Percentiles rank a stretch among this genome's conserved stretches.
These are phyloP conservation scores for Colaptes auratus DNA, from an alignment of 2,113 vertebrate genomes.

Conservation along the genomic window DNA sequence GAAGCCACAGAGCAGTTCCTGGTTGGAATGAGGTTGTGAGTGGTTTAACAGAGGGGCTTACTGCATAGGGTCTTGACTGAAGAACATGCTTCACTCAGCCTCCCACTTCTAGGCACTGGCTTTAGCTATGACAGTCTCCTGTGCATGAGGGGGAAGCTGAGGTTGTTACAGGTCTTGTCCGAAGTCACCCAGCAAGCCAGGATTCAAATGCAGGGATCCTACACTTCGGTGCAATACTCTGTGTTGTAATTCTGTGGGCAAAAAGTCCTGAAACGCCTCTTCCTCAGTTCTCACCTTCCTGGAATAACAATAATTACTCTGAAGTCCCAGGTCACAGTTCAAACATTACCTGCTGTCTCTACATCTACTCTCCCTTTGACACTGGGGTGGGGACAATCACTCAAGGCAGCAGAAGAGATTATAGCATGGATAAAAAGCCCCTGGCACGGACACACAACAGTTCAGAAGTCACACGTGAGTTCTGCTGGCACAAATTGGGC, in stretches of 20 bases:
- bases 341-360: not conserved
- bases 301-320: not conserved
- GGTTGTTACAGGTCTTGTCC: not conserved
- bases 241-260: not conserved
- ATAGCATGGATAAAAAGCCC: not conserved
- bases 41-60: not conserved
- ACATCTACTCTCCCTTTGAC: not conserved
- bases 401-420: not conserved
- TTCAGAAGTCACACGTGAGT: not conserved
- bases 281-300: not conserved
- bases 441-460: not conserved
- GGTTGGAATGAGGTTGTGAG: not conserved
- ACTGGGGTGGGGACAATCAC: not conserved
- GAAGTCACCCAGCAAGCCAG: not conserved
- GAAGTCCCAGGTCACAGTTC: not conserved
- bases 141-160: not conserved
- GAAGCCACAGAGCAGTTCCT: not conserved
- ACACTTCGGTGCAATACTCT: not conserved
- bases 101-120: not conserved
- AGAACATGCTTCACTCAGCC: not conserved
- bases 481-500: slow-evolving; percentile 17
- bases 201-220: not conserved
- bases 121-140: not conserved
- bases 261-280: not conserved
- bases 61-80: not conserved